Conservation (phyloP, 2,797 vertebrate genomes). For the Sebastolobus altivelis region DNA sequence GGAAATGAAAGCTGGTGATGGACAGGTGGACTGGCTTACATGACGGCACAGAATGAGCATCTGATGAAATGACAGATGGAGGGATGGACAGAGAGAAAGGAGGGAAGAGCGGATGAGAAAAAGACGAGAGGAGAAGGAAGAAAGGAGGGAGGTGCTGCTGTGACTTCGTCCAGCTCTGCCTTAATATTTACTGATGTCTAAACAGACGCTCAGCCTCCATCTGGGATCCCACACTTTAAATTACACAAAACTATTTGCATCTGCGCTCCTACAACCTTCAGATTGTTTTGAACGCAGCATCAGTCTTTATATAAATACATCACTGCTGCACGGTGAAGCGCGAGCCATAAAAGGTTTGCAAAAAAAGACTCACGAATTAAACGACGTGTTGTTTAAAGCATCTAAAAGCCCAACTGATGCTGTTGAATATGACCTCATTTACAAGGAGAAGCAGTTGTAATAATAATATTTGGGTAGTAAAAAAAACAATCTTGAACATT, state of each 20-base stretch:
- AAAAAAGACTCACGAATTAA: conserved; percentile 9
- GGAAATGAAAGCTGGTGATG: conserved; percentile 13
- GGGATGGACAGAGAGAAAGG: neutral
- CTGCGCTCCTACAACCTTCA: conserved; percentile 2
- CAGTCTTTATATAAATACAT: conserved; percentile 35
- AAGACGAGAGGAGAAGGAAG: neutral
- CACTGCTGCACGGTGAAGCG: neutral
- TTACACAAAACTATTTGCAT: conserved; percentile 32
- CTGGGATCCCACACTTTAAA: conserved; percentile 30
- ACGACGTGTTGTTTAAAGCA: conserved; percentile 30
- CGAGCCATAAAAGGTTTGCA: conserved; percentile 32
- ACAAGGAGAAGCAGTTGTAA: neutral
- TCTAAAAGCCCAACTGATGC: neutral
- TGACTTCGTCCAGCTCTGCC: conserved; percentile 1
- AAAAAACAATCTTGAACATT: neutral
- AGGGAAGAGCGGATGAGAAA: neutral
- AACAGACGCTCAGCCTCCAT: conserved; percentile 29
- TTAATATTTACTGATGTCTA: conserved; percentile 57
- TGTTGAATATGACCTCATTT: conserved; percentile 10
- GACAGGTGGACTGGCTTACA: neutral
- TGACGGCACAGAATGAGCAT: neutral
- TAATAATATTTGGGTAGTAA: neutral
- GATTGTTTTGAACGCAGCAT: conserved; percentile 24
- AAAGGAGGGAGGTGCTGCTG: neutral
- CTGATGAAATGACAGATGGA: conserved; percentile 15